A percentile compares a stretch with the other conserved stretches of the same genome.
These are phyloP conservation scores for Felis chaus DNA, from an alignment of 2,113 vertebrate species.

Conservation along the genomic window DNA sequence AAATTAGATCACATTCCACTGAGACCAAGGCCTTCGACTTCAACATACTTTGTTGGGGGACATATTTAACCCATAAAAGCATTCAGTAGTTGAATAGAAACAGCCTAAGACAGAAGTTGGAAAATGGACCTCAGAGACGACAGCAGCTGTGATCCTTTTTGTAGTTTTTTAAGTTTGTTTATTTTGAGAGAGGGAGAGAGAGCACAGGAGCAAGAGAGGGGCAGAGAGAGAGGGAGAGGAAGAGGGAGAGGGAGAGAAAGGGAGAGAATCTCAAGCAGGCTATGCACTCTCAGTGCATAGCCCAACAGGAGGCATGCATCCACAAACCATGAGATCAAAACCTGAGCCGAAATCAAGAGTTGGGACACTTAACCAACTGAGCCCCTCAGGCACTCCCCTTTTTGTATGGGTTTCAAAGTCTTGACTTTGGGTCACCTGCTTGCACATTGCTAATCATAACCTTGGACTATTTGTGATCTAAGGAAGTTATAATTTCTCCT, in stretches of 20 bases:
- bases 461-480: not conserved
- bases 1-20: not conserved
- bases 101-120: not conserved
- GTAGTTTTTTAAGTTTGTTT: not conserved
- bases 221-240: no score
- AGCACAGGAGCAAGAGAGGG: no score
- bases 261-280: no score
- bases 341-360: no score
- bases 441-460: not conserved
- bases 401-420: not conserved
- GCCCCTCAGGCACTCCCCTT: no score
- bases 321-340: no score
- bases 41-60: not conserved
- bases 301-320: no score
- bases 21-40: not conserved
- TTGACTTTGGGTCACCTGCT: not conserved
- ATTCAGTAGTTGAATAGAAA: not conserved
- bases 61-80: not conserved
- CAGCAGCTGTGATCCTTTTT: not conserved
- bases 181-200: no score
- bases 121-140: not conserved
- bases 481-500: slow-evolving; percentile 3
- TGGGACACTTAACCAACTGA: no score
- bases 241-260: no score
- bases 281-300: no score